Base-by-base conservation (phyloP, 2,797 vertebrate genomes). In the Microcaecilia unicolor region DNA sequence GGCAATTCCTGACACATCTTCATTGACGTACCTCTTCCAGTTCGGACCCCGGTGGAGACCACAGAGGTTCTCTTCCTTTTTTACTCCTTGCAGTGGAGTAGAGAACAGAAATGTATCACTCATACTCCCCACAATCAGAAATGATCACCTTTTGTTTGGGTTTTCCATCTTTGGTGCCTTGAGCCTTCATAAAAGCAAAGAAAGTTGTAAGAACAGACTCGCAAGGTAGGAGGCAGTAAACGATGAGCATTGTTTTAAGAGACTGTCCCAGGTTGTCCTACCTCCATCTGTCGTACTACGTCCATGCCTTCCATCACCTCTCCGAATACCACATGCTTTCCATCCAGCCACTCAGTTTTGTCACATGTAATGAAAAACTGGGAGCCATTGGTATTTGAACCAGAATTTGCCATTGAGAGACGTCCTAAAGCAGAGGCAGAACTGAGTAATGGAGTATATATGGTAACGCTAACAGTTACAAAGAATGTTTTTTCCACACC, bases 291-390 rank as follows among this genome's bases (percentile, higher is more conserved):
- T 34, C 78, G 72, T 18, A 99, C 40, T 28, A 98, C 87, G 1
- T 98, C 93, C 75, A 97, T 87, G 44, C 95, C 95, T 43, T 98
- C 93, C 0, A 92, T 80, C 58, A 98, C 58, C 37, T 99, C 95
- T 15, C 95, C 95, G 1, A 99, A 97, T 39, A 98, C 89, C 48
- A 99, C 93, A 1, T 99, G 96, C 68, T 95, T 96, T 15, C 86
- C 87, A 0, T 98, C 92, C 57, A 98, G 74, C 93, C 92, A 98
- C 52, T 95, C 91, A 0, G 91, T 92, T 54, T 96, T 95, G 31
- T 95, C 93, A 1, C 76, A 93, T 0, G 90, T 92, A 71, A 96
- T 78, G 72, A 93, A 99, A 74, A 99, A 98, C 81, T 98, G 93
- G 6, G 91, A 98, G 43, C 92, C 87, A 0, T 93, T 97, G 18